Base-by-base conservation (phyloP, 2,888 invertebrate genomes). In the Notodonta dromedarius region DNA sequence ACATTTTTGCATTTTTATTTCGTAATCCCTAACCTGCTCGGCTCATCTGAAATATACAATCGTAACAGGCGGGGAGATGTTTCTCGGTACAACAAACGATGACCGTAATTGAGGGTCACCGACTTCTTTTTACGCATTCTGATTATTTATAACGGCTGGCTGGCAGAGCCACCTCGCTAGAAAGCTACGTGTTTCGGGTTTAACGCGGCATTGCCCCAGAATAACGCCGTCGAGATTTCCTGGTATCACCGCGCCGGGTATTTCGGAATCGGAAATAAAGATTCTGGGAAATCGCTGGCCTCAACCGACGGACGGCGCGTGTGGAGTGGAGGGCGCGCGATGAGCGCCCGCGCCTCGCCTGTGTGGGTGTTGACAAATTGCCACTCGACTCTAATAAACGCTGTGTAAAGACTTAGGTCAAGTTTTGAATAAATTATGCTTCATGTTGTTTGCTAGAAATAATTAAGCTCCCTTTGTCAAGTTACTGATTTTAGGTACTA, bases 251-350 rank as follows among this genome's bases (percentile, higher is more conserved):
- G 85, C 84, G 82, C 78, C 83, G 86, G 80, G 89, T 91, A 88
- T 91, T 92, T 92, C 89, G 90, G 91, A 90, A 91, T 92, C 92
- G 91, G 92, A 92, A 90, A 91, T 88, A 88, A 87, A 85, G 87
- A 87, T 92, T 92, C 92, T 83, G 78, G 85, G 91, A 92, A 92
- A 86, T 79, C 73, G 83, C 82, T 89, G 89, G 89, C 90, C 89
- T 89, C 89, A 72, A 80, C 78, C 69, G 67, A 69, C 75, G 70
- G 66, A 44, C 62, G 68, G 76, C 72, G 75, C 71, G 80, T 70
- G 76, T 76, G 73, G 83, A 80, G 76, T 76, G 73, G 83, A 80
- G 85, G 84, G 81, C 84, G 82, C 77, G 61, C 68, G 69, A 66
- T 69, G 64, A 63, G 63, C 63, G 59, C 52, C 56, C 56, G 59